phyloP scores from a whole-genome alignment of 2,797 vertebrate genomes.

The Scolopax bukidnonensis region DNA sequence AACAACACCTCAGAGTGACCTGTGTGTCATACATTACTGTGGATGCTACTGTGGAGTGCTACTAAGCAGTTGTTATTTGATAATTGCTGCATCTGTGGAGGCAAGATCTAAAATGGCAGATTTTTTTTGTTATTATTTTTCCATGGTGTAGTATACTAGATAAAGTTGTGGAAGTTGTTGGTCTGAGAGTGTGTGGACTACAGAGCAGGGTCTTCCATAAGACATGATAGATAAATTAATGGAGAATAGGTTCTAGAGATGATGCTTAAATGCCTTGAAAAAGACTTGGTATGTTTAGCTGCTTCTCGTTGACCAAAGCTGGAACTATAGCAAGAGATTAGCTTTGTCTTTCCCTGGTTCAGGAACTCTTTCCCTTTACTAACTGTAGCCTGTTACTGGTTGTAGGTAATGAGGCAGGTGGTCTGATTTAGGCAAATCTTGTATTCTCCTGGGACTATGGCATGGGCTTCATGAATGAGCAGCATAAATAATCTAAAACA shows the following conservation, averaged over 20 bases:
- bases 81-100: background rate
- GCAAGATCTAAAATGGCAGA: background rate
- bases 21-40: background rate
- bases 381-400: background rate
- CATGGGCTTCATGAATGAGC: background rate
- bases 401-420: background rate
- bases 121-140: background rate
- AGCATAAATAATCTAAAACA: background rate
- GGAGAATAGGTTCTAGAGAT: background rate
- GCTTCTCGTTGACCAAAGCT: background rate
- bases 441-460: background rate
- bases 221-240: background rate
- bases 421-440: background rate
- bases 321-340: background rate
- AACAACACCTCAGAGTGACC: background rate
- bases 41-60: too few relatives aligned
- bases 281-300: background rate
- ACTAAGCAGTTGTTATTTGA: background rate
- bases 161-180: background rate
- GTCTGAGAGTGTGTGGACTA: fast-evolving
- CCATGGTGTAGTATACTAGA: background rate
- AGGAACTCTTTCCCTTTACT: background rate
- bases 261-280: background rate
- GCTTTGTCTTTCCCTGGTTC: background rate
- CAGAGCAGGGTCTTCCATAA: background rate